Base-by-base conservation (phyloP, 2,888 invertebrate species). In the Synergus laeviventris region DNA sequence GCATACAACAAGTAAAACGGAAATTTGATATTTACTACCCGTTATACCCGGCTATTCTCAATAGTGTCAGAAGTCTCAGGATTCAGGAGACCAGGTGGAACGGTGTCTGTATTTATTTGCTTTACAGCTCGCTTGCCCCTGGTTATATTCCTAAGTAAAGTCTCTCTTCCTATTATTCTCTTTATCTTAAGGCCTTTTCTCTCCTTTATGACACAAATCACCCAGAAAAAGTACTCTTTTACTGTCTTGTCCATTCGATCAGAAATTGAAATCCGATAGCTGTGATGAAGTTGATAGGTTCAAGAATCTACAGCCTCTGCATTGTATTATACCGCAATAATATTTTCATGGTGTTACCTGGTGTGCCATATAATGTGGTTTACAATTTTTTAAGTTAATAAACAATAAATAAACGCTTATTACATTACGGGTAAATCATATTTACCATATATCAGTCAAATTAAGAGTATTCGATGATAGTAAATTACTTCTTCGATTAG, bases 21-120 rank as follows among this genome's bases (percentile, higher is more conserved):
- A 70, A 70, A 70, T 70, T 70, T 70, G 70, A 70, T 70, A 70
- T 70, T 70, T 70, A 70, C 70, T 49, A 70, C 18, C 70, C 49
- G 70, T 70, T 70, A 54, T 70, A 70, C 49, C 31, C 14, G 18
- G 31, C 49, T 70, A n/a, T 70, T 70, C 70, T 49, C 49, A 70
- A 70, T 70, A 70, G 49, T 70, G 70, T 54, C 70, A 54, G 70
- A 70, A 70, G 49, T 36, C 70, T 70, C 36, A 70, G 45, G 70
- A 70, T 70, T 54, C 70, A 49, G 49, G 31, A 70, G 70, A 49
- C 49, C 70, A 54, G 31, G 70, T 31, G 18, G 21, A 36, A 24
- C 31, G 45, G 31, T 45, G 45, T 49, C 31, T 31, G 31, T 70
- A 49, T 36, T 31, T 70, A 70, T 70, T 70, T 70, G 49, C 18